Base-by-base conservation (phyloP, 30 jellyfish, hydroid and myxozoan species). In the Morbakka virulenta region DNA sequence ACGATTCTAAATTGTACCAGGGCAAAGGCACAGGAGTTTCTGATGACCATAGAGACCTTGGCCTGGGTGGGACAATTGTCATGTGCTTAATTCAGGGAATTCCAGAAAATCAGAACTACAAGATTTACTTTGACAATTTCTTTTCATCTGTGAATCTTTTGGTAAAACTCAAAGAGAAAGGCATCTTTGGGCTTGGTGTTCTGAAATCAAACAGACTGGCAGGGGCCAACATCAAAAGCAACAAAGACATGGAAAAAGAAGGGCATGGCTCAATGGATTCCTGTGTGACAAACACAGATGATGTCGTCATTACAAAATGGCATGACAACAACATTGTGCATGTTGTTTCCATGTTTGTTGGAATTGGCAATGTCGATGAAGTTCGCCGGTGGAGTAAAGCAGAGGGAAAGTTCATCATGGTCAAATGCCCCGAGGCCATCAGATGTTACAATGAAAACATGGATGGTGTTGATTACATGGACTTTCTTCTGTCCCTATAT, bases 11-110 rank as follows among this genome's bases (percentile, higher is more conserved):
- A 14, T 67, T 67, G 68, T 67, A 67, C 62, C 73, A 67, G 36
- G 67, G 80, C 66, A 67, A 67, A 33, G 80, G 80, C 22, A 67
- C 80, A 31, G 74, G 67, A 31, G 36, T 67, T 31, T 67, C 80
- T 67, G 80, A 67, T 32, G 80, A 67, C 17, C 28, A 67, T 66
- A 67, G 36, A 36, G 36, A 31, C 6, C 74, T 67, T 33, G 80
- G 72, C 29, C 80, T 67, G 33, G 80, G 80, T 28, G 80, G 66
- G 36, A 31, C 80, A 67, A 31, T 6, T 31, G 80, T 67, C 21
- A 22, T 67, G 67, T 4, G 80, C 33, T 36, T 67, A 27, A 66
- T 66, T 28, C 28, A 67, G 80, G 36, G 36, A 64, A 26, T 67
- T 13, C 80, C 80, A n/a, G 14, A 66, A 36, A 31, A 31, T 32